Conservation (phyloP, 2,888 invertebrate species). For the Papilio gigon region DNA sequence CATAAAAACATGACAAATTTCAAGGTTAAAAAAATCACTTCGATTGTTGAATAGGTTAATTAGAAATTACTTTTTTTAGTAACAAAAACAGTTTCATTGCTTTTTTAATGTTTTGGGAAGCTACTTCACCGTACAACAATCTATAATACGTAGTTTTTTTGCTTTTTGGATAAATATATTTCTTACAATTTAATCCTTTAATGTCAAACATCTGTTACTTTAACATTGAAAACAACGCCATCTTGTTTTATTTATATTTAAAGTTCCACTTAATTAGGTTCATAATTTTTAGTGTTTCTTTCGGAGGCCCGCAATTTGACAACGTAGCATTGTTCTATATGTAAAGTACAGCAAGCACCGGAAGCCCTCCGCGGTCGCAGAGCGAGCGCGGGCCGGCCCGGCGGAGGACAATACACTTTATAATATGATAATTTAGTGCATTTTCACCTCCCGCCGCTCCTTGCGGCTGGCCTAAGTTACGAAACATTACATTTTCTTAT, state of each 20-base stretch:
- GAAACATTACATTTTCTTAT: constrained; percentile 5
- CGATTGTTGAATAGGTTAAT: background rate
- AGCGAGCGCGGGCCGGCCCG: constrained; percentile 25
- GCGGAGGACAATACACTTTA: constrained; percentile 44
- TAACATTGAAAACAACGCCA: background rate
- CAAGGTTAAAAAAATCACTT: constrained; percentile 1
- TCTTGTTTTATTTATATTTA: constrained; percentile 1
- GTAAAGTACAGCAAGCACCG: constrained; percentile 30
- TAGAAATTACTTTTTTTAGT: background rate
- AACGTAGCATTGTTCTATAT: constrained; percentile 30
- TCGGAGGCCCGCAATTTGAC: constrained; percentile 7
- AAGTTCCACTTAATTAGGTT: background rate
- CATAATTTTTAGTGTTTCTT: background rate
- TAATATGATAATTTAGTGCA: constrained; percentile 51
- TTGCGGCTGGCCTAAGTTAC: constrained; percentile 21
- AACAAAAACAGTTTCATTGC: background rate
- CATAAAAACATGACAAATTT: background rate
- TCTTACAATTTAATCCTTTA: too few species aligned
- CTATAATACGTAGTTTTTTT: too few species aligned
- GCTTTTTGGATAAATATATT: too few species aligned
- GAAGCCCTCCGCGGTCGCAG: constrained; percentile 33
- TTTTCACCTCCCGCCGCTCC: constrained; percentile 50
- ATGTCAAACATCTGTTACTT: background rate
- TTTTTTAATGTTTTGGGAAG: background rate
- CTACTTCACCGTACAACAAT: too few species aligned